These are phyloP conservation scores for Girardia tigrina DNA, from an alignment of 2,888 invertebrate genomes.

Conservation along the genomic window DNA sequence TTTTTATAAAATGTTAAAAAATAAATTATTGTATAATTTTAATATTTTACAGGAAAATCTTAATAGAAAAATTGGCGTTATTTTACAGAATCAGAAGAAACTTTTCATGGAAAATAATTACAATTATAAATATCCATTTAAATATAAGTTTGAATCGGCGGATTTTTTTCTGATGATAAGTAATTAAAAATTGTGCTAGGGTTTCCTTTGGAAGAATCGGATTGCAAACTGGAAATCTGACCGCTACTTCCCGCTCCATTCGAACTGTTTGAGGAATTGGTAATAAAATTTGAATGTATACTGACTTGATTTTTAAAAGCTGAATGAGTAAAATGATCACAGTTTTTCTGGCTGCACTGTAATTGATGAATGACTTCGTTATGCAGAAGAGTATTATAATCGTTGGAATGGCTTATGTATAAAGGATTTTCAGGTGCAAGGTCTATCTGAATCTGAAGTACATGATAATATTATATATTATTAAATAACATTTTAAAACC, in stretches of 20 bases:
- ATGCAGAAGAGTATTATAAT: slow-evolving; percentile 23
- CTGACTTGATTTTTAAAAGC: background rate
- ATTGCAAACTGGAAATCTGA: background rate
- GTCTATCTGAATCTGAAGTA: background rate
- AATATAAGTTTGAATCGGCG: slow-evolving; percentile 9
- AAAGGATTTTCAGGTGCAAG: background rate
- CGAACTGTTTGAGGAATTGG: background rate
- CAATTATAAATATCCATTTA: no score
- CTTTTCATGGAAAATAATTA: no score
- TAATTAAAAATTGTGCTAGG: background rate
- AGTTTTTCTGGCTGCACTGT: slow-evolving; percentile 10
- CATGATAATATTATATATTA: background rate
- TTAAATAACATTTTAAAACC: background rate
- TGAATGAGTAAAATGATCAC: background rate
- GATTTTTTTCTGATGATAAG: background rate
- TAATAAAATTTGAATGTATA: background rate
- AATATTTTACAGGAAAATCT: no score
- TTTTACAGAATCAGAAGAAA: no score
- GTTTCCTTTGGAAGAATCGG: slow-evolving; percentile 1
- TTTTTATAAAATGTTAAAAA: no score
- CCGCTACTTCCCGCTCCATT: background rate
- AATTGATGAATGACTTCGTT: background rate
- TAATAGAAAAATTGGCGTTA: no score
- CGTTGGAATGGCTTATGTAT: background rate
- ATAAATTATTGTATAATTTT: no score